phyloP scores from a whole-genome alignment of 2,113 vertebrate genomes.

The Saimiri boliviensis region DNA sequence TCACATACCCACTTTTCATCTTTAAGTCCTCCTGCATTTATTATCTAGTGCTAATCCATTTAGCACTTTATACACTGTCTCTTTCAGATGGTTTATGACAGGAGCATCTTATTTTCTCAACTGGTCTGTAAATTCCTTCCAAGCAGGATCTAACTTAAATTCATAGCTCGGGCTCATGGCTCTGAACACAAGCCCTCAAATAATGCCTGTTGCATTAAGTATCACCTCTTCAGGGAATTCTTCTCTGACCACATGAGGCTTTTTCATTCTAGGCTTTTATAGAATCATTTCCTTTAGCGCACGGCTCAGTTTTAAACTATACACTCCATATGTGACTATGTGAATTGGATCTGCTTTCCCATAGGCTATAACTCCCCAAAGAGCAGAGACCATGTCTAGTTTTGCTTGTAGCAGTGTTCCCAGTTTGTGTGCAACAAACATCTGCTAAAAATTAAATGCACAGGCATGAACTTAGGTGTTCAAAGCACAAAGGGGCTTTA shows the following conservation, averaged over 20 bases:
- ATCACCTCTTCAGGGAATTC: not conserved
- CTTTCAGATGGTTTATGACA: constrained; percentile 31
- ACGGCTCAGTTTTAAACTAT: not conserved
- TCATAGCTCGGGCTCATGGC: not conserved
- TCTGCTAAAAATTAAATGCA: not conserved
- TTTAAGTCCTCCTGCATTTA: not conserved
- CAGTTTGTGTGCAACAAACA: not conserved
- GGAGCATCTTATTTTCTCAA: not conserved
- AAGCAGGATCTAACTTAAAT: not conserved
- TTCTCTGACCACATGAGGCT: not conserved
- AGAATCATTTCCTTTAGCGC: not conserved
- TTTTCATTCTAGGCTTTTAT: not conserved
- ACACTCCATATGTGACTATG: not conserved
- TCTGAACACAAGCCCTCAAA: not conserved
- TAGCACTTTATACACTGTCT: not conserved
- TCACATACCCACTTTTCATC: not conserved
- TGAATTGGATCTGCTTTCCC: not conserved
- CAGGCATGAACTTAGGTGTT: not conserved
- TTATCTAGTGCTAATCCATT: not conserved
- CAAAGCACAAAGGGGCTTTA: not conserved
- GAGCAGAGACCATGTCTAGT: not conserved
- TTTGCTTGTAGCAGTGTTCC: not conserved
- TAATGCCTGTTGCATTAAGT: not conserved
- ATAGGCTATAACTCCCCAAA: not conserved
- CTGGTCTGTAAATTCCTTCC: not conserved